Percentiles rank a stretch among this genome's conserved stretches.
phyloP scores from a whole-genome alignment of 2,888 invertebrate genomes.

The Venustoraphidia nigricollis region DNA sequence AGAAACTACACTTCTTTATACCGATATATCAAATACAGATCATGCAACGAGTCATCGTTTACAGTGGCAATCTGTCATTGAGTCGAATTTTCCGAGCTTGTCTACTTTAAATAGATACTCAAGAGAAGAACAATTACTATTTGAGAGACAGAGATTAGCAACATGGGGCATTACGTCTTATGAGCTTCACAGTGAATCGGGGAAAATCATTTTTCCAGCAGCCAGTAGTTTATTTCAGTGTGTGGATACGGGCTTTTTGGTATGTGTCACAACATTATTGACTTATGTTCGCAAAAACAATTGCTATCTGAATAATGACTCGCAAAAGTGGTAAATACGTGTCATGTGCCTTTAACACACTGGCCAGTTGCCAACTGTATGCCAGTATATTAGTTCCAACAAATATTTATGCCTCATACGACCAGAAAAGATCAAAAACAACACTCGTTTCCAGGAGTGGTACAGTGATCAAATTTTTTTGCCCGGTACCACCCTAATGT shows the following conservation, averaged over 20 bases:
- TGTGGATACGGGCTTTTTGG: constrained; percentile 53
- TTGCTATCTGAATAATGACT: too few species aligned
- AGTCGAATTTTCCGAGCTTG: constrained; percentile 53
- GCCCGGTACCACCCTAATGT: too few species aligned
- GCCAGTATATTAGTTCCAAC: too few species aligned
- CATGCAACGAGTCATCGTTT: constrained; percentile 39
- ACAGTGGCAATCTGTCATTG: constrained; percentile 70
- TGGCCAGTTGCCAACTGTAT: too few species aligned
- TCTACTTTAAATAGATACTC: constrained; percentile 46
- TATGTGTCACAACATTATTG: constrained; percentile 22
- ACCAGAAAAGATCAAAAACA: too few species aligned
- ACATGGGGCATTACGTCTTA: constrained; percentile 92
- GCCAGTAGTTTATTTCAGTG: constrained; percentile 80
- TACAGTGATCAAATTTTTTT: too few species aligned
- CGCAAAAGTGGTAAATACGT: too few species aligned
- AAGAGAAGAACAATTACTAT: constrained; percentile 76
- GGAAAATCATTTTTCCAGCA: constrained; percentile 82
- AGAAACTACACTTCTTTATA: constrained; percentile 78
- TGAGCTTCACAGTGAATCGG: constrained; percentile 66
- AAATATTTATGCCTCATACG: too few species aligned
- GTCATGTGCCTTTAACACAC: too few species aligned
- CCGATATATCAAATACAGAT: constrained; percentile 57
- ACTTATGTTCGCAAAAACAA: neutral
- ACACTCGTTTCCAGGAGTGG: too few species aligned
- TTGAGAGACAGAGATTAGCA: constrained; percentile 82